A percentile compares a stretch with the other conserved stretches of the same genome.
Conservation (phyloP, 2,113 vertebrate species). For the Dipodomys ordii region DNA sequence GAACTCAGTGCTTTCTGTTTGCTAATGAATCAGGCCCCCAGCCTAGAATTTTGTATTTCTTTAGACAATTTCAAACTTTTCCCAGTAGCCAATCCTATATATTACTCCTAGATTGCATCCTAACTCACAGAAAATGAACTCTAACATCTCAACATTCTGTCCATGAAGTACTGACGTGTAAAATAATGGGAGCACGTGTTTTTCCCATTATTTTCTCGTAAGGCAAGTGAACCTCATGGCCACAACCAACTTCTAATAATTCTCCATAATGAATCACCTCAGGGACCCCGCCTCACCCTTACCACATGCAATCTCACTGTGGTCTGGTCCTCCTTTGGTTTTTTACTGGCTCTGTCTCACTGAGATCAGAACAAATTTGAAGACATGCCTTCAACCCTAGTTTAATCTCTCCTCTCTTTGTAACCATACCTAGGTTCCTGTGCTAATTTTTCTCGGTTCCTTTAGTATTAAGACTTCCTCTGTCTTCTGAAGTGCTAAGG, state of each 20-base stretch:
- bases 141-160: not conserved
- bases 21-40: too few species aligned
- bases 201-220: not conserved
- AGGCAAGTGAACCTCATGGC: not conserved
- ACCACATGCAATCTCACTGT: not conserved
- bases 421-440: not conserved
- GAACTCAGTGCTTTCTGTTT: too few species aligned
- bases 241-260: not conserved
- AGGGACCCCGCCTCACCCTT: not conserved
- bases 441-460: not conserved
- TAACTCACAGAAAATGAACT: not conserved
- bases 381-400: not conserved
- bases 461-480: not conserved
- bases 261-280: too few species aligned
- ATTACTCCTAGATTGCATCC: not conserved
- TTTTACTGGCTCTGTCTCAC: not conserved
- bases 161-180: not conserved
- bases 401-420: not conserved
- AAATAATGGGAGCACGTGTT: not conserved
- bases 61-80: not conserved
- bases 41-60: not conserved
- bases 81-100: not conserved
- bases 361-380: not conserved
- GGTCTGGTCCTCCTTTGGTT: not conserved
- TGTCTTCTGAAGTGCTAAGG: not conserved